Base-by-base conservation (phyloP, 2,888 invertebrate genomes). In the Epistrophella euchroma region DNA sequence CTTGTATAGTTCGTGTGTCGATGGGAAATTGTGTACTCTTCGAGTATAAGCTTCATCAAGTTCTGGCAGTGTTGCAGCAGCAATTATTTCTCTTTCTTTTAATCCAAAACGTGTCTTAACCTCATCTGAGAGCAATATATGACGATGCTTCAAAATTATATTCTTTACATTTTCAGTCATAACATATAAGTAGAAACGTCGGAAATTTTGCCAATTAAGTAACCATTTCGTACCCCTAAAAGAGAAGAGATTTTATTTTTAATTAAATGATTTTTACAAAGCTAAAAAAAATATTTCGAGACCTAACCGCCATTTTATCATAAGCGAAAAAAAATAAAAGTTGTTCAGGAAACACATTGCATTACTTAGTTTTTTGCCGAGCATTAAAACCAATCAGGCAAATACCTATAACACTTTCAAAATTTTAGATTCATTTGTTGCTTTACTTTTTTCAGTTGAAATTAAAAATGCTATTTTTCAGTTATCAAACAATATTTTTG, bases 111-210 rank as follows among this genome's bases (percentile, higher is more conserved):
- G 94, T 74, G 93, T 93, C 91, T 95, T 96, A 19, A 96, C 94
- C 58, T 97, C 96, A 55, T 96, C 95, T 22, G 95, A 95, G 62
- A 98, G 93, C 72, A 98, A 92, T 79, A 95, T 94, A 88, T 95
- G 94, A 89, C 96, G 95, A 92, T 98, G 97, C 71, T 96, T 94
- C n/a, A 97, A 94, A 88, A 98, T 96, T 80, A 98, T 96, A 90
- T 95, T 96, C 89, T 97, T 97, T 92, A 98, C 96, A 92, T 97
- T 97, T 91, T 97, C 97, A 0, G 98, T 98, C 96, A 98, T 98
- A 80, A 97, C 95, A 92, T 97, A 98, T 78, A 98, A 93, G 92
- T 98, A 98, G 90, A 97, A 95, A 3, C 98, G 95, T 17, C 98
- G 94, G 93, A 98, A 96, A 91, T 97, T 97, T 91, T 96, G 96